phyloP scores from a whole-genome alignment of 2,797 vertebrate species.

The Gambusia yucatana region DNA sequence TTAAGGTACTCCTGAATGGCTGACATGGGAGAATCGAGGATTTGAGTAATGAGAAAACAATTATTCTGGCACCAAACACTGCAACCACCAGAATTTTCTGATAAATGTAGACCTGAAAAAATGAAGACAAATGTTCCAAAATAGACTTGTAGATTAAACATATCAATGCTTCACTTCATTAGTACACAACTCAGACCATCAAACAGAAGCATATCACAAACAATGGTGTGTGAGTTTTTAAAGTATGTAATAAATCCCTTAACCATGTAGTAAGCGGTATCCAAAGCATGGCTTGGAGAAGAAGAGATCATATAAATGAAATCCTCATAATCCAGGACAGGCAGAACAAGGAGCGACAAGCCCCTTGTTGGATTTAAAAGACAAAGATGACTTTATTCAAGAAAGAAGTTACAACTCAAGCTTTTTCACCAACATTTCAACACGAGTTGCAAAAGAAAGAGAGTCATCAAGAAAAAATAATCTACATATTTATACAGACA shows the following conservation, averaged over 20 bases:
- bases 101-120: not conserved
- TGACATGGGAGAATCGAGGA: too few relatives aligned
- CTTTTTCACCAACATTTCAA: not conserved
- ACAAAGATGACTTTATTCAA: not conserved
- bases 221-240: not conserved
- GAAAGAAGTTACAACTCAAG: not conserved
- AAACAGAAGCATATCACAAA: not conserved
- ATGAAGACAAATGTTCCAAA: not conserved
- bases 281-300: not conserved
- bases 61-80: not conserved
- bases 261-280: not conserved
- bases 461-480: not conserved
- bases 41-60: not conserved
- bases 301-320: not conserved
- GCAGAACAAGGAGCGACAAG: not conserved
- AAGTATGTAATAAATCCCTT: not conserved
- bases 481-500: not conserved
- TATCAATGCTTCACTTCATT: not conserved
- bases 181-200: not conserved
- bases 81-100: not conserved
- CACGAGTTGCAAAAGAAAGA: not conserved
- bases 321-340: not conserved
- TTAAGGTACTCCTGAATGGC: too few relatives aligned
- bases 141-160: not conserved
- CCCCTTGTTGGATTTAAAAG: not conserved